Conservation (phyloP, 2,888 invertebrate species). For the Syrista parreyssii region DNA sequence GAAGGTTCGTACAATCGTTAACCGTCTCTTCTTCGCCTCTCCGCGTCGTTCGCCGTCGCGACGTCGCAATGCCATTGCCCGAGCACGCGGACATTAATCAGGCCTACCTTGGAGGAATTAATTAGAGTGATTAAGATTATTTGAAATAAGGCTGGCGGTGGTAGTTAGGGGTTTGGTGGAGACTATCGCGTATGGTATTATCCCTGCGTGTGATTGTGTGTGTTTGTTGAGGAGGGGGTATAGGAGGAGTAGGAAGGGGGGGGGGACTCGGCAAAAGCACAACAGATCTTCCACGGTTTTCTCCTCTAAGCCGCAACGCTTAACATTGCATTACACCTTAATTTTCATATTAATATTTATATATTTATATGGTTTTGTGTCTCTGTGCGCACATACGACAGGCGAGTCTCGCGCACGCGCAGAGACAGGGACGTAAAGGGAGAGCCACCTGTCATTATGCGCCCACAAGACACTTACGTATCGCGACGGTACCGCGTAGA, state of each 20-base stretch:
- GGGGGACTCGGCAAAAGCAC: constrained; percentile 12
- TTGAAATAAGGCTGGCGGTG: neutral
- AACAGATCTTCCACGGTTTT: constrained; percentile 17
- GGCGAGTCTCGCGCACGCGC: neutral
- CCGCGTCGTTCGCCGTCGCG: neutral
- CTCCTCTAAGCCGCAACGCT: constrained; percentile 14
- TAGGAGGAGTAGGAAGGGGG: neutral
- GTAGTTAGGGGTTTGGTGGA: neutral
- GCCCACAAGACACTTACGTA: neutral
- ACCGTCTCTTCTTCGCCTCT: neutral
- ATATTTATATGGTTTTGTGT: constrained; percentile 3
- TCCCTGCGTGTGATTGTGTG: neutral
- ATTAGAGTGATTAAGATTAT: neutral
- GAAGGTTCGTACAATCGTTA: neutral
- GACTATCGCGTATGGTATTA: neutral
- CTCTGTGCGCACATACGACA: neutral
- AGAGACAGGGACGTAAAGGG: neutral
- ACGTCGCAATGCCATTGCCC: neutral
- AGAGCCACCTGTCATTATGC: neutral
- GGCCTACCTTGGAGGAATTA: neutral
- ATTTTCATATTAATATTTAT: constrained; percentile 4
- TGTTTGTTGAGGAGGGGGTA: neutral
- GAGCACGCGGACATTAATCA: neutral
- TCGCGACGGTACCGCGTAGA: neutral
- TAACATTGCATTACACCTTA: constrained; percentile 17